Evolutionary conservation across 2,888 invertebrate species (phyloP), one percentile per base, ranked within the genome.

Genomic region (Oxytorus armatus): DNA sequence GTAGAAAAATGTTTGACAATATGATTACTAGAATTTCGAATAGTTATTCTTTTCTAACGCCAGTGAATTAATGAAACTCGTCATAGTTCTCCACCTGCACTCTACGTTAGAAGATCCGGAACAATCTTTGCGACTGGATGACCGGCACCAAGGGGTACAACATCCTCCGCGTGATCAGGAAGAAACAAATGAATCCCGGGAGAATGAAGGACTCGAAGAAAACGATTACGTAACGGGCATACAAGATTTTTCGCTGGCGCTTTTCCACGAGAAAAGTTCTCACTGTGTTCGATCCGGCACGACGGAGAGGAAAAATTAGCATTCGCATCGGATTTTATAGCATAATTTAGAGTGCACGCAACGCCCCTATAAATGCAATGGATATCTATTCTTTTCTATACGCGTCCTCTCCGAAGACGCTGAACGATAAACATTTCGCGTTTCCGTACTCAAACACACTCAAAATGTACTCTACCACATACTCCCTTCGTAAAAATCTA

Each of bases 171-270:
- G n/a, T n/a, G n/a, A n/a, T n/a, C n/a, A n/a, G n/a, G n/a, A 44
- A 47, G 47, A 55, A 21, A 53, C 36, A 33, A 44, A 65, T 39
- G 63, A 51, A 44, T 21, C 59, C 44, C 25, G 21, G 39, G 18
- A 51, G 16, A 25, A 29, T 39, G n/a, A 53, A 66, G 33, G 51
- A 16, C 44, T 55, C 57, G 57, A 51, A 33, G 65, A 29, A 47
- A 47, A 65, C 18, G 47, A 53, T 53, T 81, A 77, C 63, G 75
- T 18, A 72, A 36, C 33, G 21, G 66, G 78, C 75, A 77, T 77
- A 51, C 75, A 42, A 63, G 73, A 81, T 82, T 78, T 81, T 78
- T 74, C 69, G 75, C 80, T 80, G 77, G 81, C 78, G 72, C 49
- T 80, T 69, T 57, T 53, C 66, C 44, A 5, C 33, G 57, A 14